These are phyloP conservation scores for Cephalopterus ornatus DNA, from an alignment of 2,113 vertebrate species.

Conservation along the genomic window DNA sequence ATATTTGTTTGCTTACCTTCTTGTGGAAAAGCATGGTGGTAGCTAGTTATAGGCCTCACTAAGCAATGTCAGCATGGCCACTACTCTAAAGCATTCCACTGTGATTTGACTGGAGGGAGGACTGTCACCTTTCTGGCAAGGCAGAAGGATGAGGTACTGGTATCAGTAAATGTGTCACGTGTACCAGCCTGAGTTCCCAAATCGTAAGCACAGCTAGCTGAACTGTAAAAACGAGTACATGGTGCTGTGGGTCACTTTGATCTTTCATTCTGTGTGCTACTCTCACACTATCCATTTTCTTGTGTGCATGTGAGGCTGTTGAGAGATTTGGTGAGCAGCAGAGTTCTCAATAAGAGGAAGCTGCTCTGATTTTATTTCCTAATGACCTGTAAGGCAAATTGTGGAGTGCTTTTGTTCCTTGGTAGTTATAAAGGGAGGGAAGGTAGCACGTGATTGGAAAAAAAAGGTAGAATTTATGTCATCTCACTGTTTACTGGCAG, in stretches of 20 bases:
- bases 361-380: background rate
- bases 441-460: background rate
- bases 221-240: background rate
- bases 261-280: background rate
- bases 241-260: background rate
- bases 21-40: background rate
- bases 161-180: accelerated
- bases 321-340: background rate
- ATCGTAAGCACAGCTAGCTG: accelerated
- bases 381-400: background rate
- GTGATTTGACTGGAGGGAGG: background rate
- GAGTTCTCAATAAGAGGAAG: background rate
- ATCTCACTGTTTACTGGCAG: background rate
- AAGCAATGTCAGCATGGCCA: background rate
- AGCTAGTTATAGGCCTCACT: background rate
- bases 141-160: background rate
- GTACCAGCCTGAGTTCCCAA: background rate
- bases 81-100: background rate
- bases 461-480: background rate
- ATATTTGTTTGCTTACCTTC: background rate
- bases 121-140: background rate
- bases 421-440: background rate
- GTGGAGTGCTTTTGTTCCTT: background rate
- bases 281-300: background rate
- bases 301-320: background rate